Base-by-base conservation (phyloP, 2,113 vertebrate genomes). In the Sceloporus tristichus region DNA sequence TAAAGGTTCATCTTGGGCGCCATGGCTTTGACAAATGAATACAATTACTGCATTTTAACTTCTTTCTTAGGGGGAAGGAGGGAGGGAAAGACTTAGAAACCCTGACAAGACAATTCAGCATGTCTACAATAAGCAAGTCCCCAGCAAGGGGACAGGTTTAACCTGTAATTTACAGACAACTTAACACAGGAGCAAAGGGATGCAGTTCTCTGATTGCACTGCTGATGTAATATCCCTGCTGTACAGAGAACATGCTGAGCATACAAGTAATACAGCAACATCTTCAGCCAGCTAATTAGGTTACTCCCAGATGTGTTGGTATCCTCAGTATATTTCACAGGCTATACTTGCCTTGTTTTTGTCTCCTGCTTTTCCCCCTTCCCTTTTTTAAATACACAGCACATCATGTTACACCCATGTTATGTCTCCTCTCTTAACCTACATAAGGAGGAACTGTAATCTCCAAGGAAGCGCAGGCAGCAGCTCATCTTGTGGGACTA, bases 221-320 rank as follows among this genome's bases (percentile, higher is more conserved):
- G 90, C 59, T 94, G 84, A 87, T 73, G 11, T 71, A 92, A 91
- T 13, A 29, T 88, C 48, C 19, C 78, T 87, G 1, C 8, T 89
- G 9, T 91, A 88, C n/a, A 81, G 8, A 88, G 48, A 92, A 91
- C 54, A 91, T 82, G 71, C 68, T 90, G 91, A 94, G 16, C 10
- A 40, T 74, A 68, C 1, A 90, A 53, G 75, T 91, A 84, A 5
- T 9, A 82, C 0, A 82, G 79, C 18, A 93, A 81, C 23, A 88
- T 56, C 74, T 94, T 92, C 73, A 38, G 0, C 82, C 91, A 94
- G 62, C 90, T 92, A 91, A 89, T 89, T 92, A 91, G 16, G 29
- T 48, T 66, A 11, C 75, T 94, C 53, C 34, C 81, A 82, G 59
- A 42, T 88, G 53, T 82, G n/a, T 14, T 90, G 71, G 62, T 40